Conservation (phyloP, 2,797 vertebrate species). For the Argya squamiceps region DNA sequence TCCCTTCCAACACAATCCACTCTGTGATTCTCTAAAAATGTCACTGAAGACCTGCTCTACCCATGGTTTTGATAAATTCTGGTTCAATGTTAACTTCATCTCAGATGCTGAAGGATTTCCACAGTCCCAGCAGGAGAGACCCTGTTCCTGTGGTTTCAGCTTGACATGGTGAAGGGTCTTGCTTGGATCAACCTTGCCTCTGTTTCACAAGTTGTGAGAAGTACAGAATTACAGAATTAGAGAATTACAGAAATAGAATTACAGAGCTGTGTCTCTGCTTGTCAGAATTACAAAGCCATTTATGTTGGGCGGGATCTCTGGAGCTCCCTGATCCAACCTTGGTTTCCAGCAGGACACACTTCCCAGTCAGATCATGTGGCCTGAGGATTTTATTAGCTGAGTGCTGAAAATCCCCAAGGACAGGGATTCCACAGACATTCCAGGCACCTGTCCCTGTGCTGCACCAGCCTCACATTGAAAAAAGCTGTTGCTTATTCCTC, state of each 20-base stretch:
- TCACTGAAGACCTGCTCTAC: background rate
- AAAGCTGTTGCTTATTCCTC: background rate
- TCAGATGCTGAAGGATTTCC: background rate
- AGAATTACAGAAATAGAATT: background rate
- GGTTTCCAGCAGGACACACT: background rate
- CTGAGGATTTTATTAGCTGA: background rate
- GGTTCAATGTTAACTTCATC: background rate
- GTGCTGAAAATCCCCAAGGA: background rate
- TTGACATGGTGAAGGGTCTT: background rate
- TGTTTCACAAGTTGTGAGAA: background rate
- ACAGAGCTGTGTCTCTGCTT: background rate
- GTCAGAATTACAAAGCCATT: background rate
- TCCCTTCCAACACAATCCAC: background rate
- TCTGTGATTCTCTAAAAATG: background rate
- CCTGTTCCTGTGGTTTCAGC: background rate
- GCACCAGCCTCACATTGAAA: background rate
- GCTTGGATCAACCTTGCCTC: background rate
- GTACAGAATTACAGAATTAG: background rate
- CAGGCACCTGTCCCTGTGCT: background rate
- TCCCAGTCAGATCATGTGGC: background rate
- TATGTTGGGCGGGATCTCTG: background rate
- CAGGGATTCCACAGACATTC: background rate
- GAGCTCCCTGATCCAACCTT: background rate
- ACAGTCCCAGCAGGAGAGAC: background rate
- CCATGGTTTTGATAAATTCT: background rate